A percentile compares a stretch with the other conserved stretches of the same genome.
Conservation (phyloP, 2,888 invertebrate genomes). For the Bellardia bayeri region DNA sequence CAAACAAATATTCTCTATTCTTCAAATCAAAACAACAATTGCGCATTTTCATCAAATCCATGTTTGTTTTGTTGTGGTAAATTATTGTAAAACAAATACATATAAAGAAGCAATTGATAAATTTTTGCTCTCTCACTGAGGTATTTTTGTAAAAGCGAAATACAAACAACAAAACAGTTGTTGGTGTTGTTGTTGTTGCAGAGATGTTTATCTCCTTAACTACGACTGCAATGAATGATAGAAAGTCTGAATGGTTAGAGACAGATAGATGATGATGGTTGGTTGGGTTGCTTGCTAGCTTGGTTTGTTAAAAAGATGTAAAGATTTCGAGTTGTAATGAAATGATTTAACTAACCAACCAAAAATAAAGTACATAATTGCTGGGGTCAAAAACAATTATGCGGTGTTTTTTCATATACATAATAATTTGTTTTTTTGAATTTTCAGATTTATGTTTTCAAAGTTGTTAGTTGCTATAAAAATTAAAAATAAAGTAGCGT, state of each 20-base stretch:
- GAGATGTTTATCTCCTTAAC: constrained; percentile 58
- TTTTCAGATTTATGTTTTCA: constrained; percentile 28
- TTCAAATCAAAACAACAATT: constrained; percentile 43
- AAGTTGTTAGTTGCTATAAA: constrained; percentile 59
- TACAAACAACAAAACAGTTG: constrained; percentile 14
- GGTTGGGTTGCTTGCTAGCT: constrained; percentile 10
- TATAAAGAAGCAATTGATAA: constrained; percentile 49
- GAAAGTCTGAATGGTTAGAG: constrained; percentile 7
- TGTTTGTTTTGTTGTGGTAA: constrained; percentile 9
- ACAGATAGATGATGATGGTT: neutral
- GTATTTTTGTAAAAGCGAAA: constrained; percentile 15
- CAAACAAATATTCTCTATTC: constrained; percentile 16
- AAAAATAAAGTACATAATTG: constrained; percentile 60
- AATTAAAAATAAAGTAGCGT: constrained; percentile 16
- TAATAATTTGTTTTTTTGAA: neutral
- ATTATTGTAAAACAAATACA: constrained; percentile 33
- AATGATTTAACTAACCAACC: constrained; percentile 51
- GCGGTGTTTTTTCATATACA: constrained; percentile 17
- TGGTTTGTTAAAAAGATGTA: constrained; percentile 11
- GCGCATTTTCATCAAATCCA: constrained; percentile 59
- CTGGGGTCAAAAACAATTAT: constrained; percentile 58
- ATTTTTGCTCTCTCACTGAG: constrained; percentile 36
- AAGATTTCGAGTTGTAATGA: constrained; percentile 32
- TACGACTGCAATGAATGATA: constrained; percentile 18
- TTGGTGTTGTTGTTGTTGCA: constrained; percentile 5